Percentiles rank a stretch among this genome's conserved stretches.
phyloP scores from a whole-genome alignment of 2,113 vertebrate genomes.

The Calcarius ornatus region DNA sequence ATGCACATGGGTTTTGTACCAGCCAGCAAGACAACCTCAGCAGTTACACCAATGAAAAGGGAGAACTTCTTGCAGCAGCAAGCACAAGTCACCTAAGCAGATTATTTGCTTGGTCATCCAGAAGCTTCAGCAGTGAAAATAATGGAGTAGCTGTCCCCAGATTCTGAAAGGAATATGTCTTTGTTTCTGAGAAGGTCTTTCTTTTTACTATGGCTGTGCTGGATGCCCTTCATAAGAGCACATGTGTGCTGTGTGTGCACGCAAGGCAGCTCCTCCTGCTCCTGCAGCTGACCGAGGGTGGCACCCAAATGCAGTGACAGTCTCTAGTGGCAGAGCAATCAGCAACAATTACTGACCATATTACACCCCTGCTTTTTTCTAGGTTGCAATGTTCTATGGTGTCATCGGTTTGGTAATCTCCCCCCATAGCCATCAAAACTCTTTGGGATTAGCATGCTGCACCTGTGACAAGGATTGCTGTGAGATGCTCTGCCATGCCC shows the following conservation, averaged over 20 bases:
- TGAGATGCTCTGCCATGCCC: not conserved
- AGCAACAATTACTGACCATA: not conserved
- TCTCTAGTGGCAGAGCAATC: not conserved
- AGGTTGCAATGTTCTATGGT: not conserved
- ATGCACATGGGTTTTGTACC: not conserved
- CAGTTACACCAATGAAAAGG: not conserved
- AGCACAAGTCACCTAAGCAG: no score
- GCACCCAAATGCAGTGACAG: not conserved
- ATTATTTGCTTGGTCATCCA: not conserved
- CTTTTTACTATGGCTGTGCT: rapidly evolving
- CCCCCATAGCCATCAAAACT: not conserved
- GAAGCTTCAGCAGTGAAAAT: not conserved
- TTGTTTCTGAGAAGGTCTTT: not conserved
- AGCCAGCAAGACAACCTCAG: not conserved
- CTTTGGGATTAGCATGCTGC: not conserved
- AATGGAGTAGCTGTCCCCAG: not conserved
- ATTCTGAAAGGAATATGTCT: not conserved
- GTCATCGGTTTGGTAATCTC: rapidly evolving
- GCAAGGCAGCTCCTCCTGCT: not conserved
- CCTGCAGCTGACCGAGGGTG: not conserved
- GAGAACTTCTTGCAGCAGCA: not conserved
- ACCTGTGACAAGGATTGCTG: rapidly evolving
- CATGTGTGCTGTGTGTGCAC: rapidly evolving
- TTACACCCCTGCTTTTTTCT: not conserved
- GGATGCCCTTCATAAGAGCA: not conserved